phyloP scores from a whole-genome alignment of 2,797 vertebrate genomes.

The Poecilia velifera region DNA sequence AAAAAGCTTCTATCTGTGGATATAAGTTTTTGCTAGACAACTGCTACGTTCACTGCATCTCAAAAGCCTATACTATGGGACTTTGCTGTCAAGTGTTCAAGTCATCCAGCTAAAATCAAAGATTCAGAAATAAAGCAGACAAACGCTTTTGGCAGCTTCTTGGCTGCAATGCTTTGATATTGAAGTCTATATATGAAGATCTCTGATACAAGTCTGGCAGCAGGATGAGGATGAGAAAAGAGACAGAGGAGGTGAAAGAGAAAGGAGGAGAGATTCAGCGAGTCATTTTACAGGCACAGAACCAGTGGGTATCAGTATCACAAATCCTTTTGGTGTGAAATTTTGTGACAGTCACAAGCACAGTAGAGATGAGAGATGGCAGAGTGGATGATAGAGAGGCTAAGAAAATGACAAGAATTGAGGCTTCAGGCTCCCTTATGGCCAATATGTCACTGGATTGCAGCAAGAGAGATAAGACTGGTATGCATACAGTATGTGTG shows the following conservation, averaged over 20 bases:
- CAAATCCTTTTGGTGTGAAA: slow-evolving; percentile 66
- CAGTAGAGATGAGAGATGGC: slow-evolving; percentile 52
- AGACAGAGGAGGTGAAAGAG: slow-evolving; percentile 9
- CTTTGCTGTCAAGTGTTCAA: slow-evolving; percentile 32
- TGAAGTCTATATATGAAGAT: slow-evolving; percentile 4
- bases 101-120: slow-evolving; percentile 21
- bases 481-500: slow-evolving; percentile 29
- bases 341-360: slow-evolving; percentile 52
- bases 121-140: slow-evolving; percentile 45
- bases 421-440: slow-evolving; percentile 37
- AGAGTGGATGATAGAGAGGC: slow-evolving; percentile 47
- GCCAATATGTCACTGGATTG: slow-evolving; percentile 43
- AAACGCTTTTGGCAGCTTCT: slow-evolving; percentile 48
- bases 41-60: slow-evolving; percentile 4
- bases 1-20: background rate
- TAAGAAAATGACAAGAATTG: slow-evolving; percentile 51
- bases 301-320: slow-evolving; percentile 65
- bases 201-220: slow-evolving; percentile 60
- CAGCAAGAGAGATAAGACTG: slow-evolving; percentile 22
- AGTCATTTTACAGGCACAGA: slow-evolving; percentile 66
- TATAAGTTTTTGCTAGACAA: slow-evolving; percentile 7
- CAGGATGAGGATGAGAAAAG: slow-evolving; percentile 27
- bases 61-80: slow-evolving; percentile 7
- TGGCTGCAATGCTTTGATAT: slow-evolving; percentile 43
- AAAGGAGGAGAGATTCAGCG: slow-evolving; percentile 29